Percentiles rank a stretch among this genome's conserved stretches.
phyloP scores from a whole-genome alignment of 2,888 invertebrate species.

The Troides aeacus region DNA sequence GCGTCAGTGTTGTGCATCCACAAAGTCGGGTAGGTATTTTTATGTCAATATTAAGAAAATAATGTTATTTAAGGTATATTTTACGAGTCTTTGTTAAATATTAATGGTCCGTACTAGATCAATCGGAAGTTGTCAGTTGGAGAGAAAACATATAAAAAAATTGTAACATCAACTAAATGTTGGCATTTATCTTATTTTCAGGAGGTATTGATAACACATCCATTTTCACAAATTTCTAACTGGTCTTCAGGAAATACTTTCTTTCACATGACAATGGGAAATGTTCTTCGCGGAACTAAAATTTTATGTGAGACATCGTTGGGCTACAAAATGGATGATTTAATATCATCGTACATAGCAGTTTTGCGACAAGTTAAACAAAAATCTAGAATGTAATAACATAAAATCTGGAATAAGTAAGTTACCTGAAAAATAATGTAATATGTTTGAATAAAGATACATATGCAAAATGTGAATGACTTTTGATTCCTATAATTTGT shows the following conservation, averaged over 20 bases:
- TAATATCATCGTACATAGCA: slow-evolving; percentile 93
- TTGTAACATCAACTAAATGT: not conserved
- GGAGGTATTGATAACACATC: slow-evolving; percentile 91
- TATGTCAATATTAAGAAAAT: not conserved
- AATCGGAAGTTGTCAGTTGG: not conserved
- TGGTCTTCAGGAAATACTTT: slow-evolving; percentile 98
- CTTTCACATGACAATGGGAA: slow-evolving; percentile 97
- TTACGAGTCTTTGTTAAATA: not conserved
- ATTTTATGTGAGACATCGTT: slow-evolving; percentile 93
- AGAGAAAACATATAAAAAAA: not conserved
- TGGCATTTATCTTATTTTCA: slow-evolving; percentile 50
- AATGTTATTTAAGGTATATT: slow-evolving; percentile 1
- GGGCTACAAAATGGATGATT: slow-evolving; percentile 98
- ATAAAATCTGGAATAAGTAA: not conserved
- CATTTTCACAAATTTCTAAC: slow-evolving; percentile 93
- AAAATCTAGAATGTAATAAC: slow-evolving; percentile 39
- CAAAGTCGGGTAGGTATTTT: slow-evolving; percentile 85
- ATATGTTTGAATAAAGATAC: no score
- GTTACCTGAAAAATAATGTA: not conserved
- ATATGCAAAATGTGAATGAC: no score
- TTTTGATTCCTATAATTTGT: no score
- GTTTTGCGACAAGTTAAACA: slow-evolving; percentile 70
- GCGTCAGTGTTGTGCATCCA: slow-evolving; percentile 94
- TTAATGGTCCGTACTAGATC: not conserved
- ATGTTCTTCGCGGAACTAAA: slow-evolving; percentile 93